A percentile compares a stretch with the other conserved stretches of the same genome.
Evolutionary conservation across 2,888 invertebrate genomes (phyloP).

Genomic region (Stratiomys singularior): DNA sequence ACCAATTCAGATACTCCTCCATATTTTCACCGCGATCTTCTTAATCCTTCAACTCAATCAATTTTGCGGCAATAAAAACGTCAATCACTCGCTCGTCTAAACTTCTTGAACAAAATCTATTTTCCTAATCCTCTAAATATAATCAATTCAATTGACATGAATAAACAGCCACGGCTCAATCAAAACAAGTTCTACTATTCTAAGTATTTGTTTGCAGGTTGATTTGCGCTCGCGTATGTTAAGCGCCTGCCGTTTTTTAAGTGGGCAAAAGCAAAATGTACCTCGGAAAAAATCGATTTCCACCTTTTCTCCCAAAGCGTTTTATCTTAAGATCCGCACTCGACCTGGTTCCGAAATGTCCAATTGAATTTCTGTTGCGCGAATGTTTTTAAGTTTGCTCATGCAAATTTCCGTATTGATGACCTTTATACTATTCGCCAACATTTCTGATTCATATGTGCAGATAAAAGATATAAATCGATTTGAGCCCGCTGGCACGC

Average conservation of each 20-base stretch:
- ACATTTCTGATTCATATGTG: slow-evolving; percentile 5
- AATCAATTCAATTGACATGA: neutral
- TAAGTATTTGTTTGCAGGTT: neutral
- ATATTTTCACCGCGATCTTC: too few relatives aligned
- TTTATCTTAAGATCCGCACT: slow-evolving; percentile 31
- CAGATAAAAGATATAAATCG: neutral
- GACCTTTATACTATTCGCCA: neutral
- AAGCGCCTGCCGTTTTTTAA: neutral
- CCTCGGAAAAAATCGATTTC: slow-evolving; percentile 29
- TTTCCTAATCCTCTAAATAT: neutral
- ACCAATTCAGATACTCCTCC: too few relatives aligned
- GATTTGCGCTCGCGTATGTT: neutral
- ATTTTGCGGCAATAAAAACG: neutral
- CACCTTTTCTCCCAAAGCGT: slow-evolving; percentile 17
- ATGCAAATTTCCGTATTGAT: slow-evolving; percentile 19
- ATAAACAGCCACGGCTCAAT: neutral
- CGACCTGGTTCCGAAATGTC: slow-evolving; percentile 45
- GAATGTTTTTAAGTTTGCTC: neutral
- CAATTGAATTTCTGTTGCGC: slow-evolving; percentile 20
- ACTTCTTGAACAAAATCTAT: neutral
- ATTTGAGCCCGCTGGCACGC: neutral
- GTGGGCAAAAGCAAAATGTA: neutral
- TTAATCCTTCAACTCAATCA: too few relatives aligned
- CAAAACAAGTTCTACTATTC: neutral
- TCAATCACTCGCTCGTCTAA: neutral